Base-by-base conservation (phyloP, 2,113 vertebrate genomes). In the Myiozetetes cayanensis region DNA sequence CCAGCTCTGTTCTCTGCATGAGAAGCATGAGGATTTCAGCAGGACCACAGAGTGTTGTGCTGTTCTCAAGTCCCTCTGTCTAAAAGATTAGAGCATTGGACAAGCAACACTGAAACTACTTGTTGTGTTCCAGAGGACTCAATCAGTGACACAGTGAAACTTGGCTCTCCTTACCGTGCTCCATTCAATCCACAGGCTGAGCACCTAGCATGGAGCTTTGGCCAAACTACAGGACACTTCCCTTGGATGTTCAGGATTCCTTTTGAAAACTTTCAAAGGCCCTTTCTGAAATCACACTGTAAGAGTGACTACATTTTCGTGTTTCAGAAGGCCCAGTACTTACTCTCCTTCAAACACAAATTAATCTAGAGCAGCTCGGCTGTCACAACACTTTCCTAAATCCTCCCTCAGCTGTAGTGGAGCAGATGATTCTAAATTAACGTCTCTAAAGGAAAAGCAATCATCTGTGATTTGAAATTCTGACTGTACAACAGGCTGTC, bases 351-450 rank as follows among this genome's bases (percentile, higher is more conserved):
- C 27, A 82, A 92, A 94, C 28, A 56, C 70, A 89, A 82, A 87
- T 82, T 85, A 81, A 89, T 85, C 61, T 46, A 68, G 37, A 91
- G 84, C 65, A 95, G 58, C 37, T 52, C 9, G 1, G 62, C 66
- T 94, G 85, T 81, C 86, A 92, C 75, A 93, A 90, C 71, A 55
- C 44, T 82, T 61, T 68, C 20, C 55, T 62, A 63, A 75, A 81
- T 25, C 55, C 43, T 86, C 65, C 63, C 87, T 85, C 14, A 1
- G 70, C n/a, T 75, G 39, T 22, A 75, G 66, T 15, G 31, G 49
- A 95, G 65, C 70, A 91, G 77, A 85, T 25, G 44, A 94, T 49
- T 74, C 73, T 37, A 91, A 94, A 94, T 75, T 65, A 89, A 68
- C 0, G 0, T 89, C 75, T 85, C 56, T 78, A 47, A 75, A 94